Evolutionary conservation across 1,140 invertebrate genomes (phyloP).

Genomic region (Drosophila neocordata): DNA sequence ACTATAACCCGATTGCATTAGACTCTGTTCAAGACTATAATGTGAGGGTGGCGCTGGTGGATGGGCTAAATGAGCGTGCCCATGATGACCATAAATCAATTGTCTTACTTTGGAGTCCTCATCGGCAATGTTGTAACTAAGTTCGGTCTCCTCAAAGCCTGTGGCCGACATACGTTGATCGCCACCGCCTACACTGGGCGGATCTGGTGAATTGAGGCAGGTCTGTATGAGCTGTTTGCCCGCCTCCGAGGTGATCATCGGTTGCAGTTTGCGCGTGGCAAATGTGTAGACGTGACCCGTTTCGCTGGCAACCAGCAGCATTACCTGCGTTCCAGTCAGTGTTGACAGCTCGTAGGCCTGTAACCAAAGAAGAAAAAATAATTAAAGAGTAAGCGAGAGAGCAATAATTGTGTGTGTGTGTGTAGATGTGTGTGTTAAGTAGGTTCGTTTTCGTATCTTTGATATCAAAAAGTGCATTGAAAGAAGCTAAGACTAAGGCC

Average conservation of each 20-base stretch:
- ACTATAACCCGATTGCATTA: slow-evolving; percentile 83
- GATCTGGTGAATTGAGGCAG: slow-evolving; percentile 98
- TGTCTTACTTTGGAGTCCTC: slow-evolving; percentile 98
- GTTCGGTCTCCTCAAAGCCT: slow-evolving; percentile 98
- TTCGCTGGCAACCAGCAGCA: slow-evolving; percentile 97
- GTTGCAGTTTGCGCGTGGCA: slow-evolving; percentile 98
- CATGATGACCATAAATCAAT: slow-evolving; percentile 92
- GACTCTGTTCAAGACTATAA: slow-evolving; percentile 81
- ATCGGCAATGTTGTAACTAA: slow-evolving; percentile 97
- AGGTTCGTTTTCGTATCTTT: slow-evolving; percentile 42
- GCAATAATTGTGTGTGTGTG: not conserved
- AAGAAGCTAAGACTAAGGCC: not conserved
- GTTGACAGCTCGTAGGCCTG: slow-evolving; percentile 99
- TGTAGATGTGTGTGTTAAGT: slow-evolving; percentile 42
- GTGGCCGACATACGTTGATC: slow-evolving; percentile 99
- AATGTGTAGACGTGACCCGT: slow-evolving; percentile 99
- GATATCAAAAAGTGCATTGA: slow-evolving; percentile 29
- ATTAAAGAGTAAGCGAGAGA: slow-evolving; percentile 12
- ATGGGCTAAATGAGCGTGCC: slow-evolving; percentile 84
- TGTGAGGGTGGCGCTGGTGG: slow-evolving; percentile 79
- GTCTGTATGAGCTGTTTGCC: slow-evolving; percentile 99
- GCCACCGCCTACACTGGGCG: slow-evolving; percentile 87
- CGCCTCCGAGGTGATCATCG: slow-evolving; percentile 99
- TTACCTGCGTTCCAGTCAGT: slow-evolving; percentile 99
- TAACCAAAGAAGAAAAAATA: slow-evolving; percentile 44